These are phyloP conservation scores for Nannoperca obscura DNA, from an alignment of 2,797 vertebrate genomes.

Conservation along the genomic window DNA sequence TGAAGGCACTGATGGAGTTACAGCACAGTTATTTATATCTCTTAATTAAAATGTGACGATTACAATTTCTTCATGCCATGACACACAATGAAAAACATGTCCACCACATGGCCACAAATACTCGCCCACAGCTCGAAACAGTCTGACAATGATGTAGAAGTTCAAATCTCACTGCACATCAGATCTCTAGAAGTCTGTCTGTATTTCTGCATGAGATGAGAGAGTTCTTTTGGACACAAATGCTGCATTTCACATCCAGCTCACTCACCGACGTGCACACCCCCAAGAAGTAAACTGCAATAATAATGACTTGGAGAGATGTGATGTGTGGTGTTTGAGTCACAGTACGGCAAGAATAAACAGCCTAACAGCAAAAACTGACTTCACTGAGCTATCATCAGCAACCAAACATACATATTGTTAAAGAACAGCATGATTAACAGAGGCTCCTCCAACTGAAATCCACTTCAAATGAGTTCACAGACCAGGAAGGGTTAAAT, in stretches of 20 bases:
- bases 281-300: not conserved
- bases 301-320: conserved; percentile 11
- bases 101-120: not conserved
- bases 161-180: not conserved
- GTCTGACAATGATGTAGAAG: not conserved
- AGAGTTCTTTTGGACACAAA: not conserved
- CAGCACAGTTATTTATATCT: not conserved
- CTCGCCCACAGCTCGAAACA: not conserved
- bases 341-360: conserved; percentile 11
- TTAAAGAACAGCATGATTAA: not conserved
- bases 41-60: not conserved
- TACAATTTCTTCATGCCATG: not conserved
- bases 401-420: not conserved
- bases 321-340: not conserved
- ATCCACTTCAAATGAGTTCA: conserved; percentile 8
- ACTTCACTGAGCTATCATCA: not conserved
- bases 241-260: not conserved
- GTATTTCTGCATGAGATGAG: not conserved
- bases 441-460: not conserved
- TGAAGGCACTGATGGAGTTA: not conserved
- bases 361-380: not conserved
- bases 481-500: conserved; percentile 12
- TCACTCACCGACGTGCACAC: conserved; percentile 5
- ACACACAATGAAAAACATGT: not conserved
- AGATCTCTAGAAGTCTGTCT: conserved; percentile 9